Conservation (phyloP, 1,140 invertebrate species). For the Ceratosolen fusciceps region DNA sequence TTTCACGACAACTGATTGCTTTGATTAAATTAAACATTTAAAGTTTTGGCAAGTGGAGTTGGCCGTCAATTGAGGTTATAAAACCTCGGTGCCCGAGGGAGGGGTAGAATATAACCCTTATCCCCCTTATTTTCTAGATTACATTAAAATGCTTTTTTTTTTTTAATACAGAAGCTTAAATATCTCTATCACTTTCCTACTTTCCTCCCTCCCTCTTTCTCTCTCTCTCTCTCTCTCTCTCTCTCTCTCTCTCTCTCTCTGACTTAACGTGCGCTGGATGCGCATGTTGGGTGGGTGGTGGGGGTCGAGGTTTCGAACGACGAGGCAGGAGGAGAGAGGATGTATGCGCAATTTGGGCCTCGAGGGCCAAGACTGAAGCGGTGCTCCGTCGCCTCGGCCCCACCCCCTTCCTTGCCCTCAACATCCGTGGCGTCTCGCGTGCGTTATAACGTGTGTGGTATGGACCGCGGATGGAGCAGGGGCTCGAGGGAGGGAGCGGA, state of each 20-base stretch:
- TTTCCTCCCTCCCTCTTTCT: background rate
- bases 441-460: slow-evolving; percentile 40
- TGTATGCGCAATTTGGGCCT: slow-evolving; percentile 22
- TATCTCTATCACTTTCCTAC: slow-evolving; percentile 44
- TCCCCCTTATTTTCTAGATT: background rate
- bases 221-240: slow-evolving; percentile 38
- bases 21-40: background rate
- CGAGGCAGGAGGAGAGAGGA: background rate
- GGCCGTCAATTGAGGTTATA: background rate
- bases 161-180: slow-evolving; percentile 46
- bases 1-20: background rate
- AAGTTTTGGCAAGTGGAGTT: background rate
- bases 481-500: background rate
- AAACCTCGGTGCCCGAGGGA: background rate
- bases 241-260: background rate
- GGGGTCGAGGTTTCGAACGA: background rate
- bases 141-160: background rate
- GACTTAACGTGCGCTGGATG: background rate
- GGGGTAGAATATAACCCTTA: background rate
- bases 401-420: background rate
- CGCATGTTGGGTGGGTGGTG: background rate
- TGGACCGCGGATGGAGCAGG: background rate
- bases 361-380: background rate
- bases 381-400: no score
- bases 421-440: background rate